Evolutionary conservation across 2,888 invertebrate genomes (phyloP).

Genomic region (Acleris literana): DNA sequence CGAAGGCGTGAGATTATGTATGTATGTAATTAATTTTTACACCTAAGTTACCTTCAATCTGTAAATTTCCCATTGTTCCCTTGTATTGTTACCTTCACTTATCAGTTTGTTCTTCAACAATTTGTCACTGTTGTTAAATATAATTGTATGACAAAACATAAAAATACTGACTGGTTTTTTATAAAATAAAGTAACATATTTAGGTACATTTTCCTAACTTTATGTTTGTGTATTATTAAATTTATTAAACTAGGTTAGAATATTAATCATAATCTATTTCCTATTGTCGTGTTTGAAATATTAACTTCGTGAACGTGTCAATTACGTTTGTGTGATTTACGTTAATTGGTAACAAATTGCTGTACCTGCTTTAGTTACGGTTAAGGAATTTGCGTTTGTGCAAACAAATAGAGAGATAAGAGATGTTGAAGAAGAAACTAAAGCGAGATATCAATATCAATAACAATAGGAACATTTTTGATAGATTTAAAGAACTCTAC

Average conservation of each 20-base stretch:
- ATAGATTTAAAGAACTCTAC: no score
- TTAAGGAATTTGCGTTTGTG: not conserved
- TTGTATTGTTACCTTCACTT: no score
- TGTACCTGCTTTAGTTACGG: conserved; percentile 9
- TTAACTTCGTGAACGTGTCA: conserved; percentile 13
- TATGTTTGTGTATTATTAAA: conserved; percentile 2
- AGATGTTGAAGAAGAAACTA: not conserved
- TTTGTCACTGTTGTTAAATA: no score
- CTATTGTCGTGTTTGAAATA: conserved; percentile 24
- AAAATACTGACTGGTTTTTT: no score
- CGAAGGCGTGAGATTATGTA: no score
- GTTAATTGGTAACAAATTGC: conserved; percentile 29
- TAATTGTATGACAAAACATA: no score
- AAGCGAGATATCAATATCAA: not conserved
- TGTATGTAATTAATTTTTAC: no score
- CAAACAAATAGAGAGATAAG: conserved; percentile 21
- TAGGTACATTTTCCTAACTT: no score
- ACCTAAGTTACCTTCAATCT: no score
- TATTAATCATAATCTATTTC: conserved; percentile 27
- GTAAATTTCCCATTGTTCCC: no score
- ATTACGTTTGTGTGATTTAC: conserved; percentile 25
- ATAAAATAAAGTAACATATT: no score
- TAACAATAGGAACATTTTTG: not conserved
- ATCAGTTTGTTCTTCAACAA: no score
- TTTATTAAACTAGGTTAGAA: conserved; percentile 17